A percentile compares a stretch with the other conserved stretches of the same genome.
Evolutionary conservation across 2,888 invertebrate genomes (phyloP).

Genomic region (Matsumyia berberina): DNA sequence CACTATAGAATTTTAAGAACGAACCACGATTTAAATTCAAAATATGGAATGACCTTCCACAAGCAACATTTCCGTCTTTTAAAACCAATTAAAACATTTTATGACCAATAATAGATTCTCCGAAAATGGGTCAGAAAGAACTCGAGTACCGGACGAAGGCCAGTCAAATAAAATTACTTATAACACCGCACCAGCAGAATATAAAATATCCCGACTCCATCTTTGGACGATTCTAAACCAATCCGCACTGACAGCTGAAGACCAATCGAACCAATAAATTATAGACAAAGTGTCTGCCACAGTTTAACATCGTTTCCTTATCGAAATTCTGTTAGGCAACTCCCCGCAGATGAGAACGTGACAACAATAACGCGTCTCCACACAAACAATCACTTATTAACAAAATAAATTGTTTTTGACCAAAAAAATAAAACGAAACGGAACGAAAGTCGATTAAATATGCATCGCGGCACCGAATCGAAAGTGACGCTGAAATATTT

Average conservation of each 20-base stretch:
- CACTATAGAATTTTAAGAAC: too few species aligned
- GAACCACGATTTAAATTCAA: too few species aligned
- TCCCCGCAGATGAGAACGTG: constrained; percentile 1
- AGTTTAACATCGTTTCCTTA: background rate
- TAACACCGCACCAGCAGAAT: constrained; percentile 79
- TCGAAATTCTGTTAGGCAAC: constrained; percentile 12
- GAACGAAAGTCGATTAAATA: constrained; percentile 63
- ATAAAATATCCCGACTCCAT: constrained; percentile 34
- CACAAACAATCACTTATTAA: constrained; percentile 5
- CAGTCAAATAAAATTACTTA: constrained; percentile 78
- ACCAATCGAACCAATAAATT: background rate
- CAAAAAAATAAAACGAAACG: constrained; percentile 12
- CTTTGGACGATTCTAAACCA: background rate
- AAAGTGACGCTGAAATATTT: constrained; percentile 63
- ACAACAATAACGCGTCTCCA: constrained; percentile 3
- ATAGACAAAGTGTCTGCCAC: background rate
- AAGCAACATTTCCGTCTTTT: background rate
- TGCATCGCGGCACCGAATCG: constrained; percentile 43
- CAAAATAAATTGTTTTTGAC: constrained; percentile 43
- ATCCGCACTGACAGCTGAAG: background rate
- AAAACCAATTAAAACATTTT: too few species aligned
- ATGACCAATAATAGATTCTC: too few species aligned
- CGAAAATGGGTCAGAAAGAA: background rate
- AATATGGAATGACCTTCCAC: too few species aligned
- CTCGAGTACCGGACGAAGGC: background rate